Base-by-base conservation (phyloP, 2,113 vertebrate genomes). In the Eretmochelys imbricata region DNA sequence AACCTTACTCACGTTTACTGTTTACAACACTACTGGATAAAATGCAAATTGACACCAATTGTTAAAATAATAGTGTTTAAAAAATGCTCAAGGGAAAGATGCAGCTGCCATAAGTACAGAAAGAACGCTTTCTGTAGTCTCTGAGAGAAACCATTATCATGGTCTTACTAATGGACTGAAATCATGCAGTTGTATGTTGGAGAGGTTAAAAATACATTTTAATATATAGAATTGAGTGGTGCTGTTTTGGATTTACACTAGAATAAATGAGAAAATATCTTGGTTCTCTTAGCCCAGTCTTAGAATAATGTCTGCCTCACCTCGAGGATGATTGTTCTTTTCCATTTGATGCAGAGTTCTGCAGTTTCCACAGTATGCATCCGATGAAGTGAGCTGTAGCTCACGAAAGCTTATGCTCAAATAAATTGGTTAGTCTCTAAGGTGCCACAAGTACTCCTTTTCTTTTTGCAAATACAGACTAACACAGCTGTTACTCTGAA, bases 1-100 rank as follows among this genome's bases (percentile, higher is more conserved):
- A 96, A 54, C 51, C 24, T 24, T 95, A 75, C 78, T 94, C 82
- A 81, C 95, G 82, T 95, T 96, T 91, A 80, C 69, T 94, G 78
- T 91, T 97, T 97, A 90, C 93, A 97, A 1, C 51, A 46, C 65
- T 96, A 91, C 83, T 82, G 88, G 72, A 89, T 76, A 95, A 90
- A 89, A 96, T 96, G 94, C 76, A 80, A 90, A 96, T 97, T 97
- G 54, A 65, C 31, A 82, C 62, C 92, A 86, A 14, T 53, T 84
- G 88, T 95, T 94, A 96, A 97, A 98, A 97, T 50, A 95, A 59
- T 85, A 11, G 94, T 95, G 86, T 97, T 97, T 82, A 88, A 87
- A 96, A 88, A 89, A 79, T 27, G 27, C 31, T 76, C n/a, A 42
- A 42, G 80, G 42, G 55, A 76, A 79, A 89, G 38, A 79, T 31